Conservation (phyloP, 2,797 vertebrate genomes). For the Enteromius thamalakanensis region DNA sequence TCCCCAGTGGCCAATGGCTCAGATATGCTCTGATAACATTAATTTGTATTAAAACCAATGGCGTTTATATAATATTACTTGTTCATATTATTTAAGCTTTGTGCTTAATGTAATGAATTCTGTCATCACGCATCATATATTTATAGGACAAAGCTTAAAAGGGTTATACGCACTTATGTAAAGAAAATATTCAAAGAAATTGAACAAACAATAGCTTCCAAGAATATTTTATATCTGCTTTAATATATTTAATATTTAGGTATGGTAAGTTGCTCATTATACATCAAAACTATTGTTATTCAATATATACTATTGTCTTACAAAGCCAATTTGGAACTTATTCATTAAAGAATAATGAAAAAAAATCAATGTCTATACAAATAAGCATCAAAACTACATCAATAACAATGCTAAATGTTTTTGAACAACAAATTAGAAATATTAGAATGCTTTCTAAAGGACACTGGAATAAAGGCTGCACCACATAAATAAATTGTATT, state of each 20-base stretch:
- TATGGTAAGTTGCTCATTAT: too few relatives aligned
- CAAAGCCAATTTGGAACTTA: too few relatives aligned
- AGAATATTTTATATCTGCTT: too few relatives aligned
- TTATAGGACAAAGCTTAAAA: not conserved
- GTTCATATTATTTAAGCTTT: constrained; percentile 12
- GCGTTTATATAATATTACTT: not conserved
- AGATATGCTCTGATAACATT: constrained; percentile 1
- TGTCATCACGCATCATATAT: not conserved
- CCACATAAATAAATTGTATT: not conserved
- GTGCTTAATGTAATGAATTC: not conserved
- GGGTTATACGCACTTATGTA: not conserved
- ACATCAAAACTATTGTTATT: too few relatives aligned
- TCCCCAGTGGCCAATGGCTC: not conserved
- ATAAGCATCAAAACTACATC: not conserved
- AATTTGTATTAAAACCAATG: not conserved
- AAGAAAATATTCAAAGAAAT: not conserved
- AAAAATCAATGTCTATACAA: not conserved
- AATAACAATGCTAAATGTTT: not conserved
- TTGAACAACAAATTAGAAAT: not conserved
- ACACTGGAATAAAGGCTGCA: not conserved
- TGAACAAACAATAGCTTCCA: too few relatives aligned
- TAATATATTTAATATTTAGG: too few relatives aligned
- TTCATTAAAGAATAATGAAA: too few relatives aligned
- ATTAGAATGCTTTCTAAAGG: not conserved
- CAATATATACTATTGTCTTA: too few relatives aligned